A percentile compares a stretch with the other conserved stretches of the same genome.
These are phyloP conservation scores for Troglohyphantes excavatus DNA, from an alignment of 2,888 invertebrate species.

Conservation along the genomic window DNA sequence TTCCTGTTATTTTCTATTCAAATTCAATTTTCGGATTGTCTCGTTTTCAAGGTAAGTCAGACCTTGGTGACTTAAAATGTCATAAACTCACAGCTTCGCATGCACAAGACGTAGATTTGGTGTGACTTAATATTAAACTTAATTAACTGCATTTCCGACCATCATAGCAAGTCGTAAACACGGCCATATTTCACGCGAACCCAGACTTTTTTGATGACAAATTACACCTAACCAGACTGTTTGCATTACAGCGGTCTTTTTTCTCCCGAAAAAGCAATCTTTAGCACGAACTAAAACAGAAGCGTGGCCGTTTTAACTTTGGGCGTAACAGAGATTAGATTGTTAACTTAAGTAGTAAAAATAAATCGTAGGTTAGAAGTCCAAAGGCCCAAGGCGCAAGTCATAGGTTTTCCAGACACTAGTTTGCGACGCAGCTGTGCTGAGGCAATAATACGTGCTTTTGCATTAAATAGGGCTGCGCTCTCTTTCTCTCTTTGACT, in stretches of 20 bases:
- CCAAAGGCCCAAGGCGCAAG: background rate
- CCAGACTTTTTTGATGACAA: slow-evolving; percentile 22
- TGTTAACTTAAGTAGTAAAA: slow-evolving; percentile 75
- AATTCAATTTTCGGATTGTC: too few species aligned
- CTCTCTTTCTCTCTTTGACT: too few species aligned
- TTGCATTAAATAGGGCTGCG: slow-evolving; percentile 63
- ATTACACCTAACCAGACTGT: slow-evolving; percentile 48
- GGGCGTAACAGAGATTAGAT: slow-evolving; percentile 76
- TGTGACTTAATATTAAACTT: background rate
- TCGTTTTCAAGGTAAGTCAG: background rate
- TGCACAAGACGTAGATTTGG: too few species aligned
- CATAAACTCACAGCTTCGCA: background rate
- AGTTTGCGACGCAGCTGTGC: slow-evolving; percentile 12
- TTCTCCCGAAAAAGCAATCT: slow-evolving; percentile 51
- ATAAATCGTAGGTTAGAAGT: slow-evolving; percentile 45
- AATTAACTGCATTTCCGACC: background rate
- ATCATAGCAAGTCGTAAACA: slow-evolving; percentile 21
- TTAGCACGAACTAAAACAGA: slow-evolving; percentile 50
- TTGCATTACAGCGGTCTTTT: slow-evolving; percentile 21
- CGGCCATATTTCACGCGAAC: slow-evolving; percentile 38
- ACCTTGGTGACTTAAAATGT: background rate
- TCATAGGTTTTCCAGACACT: background rate
- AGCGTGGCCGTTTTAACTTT: slow-evolving; percentile 48
- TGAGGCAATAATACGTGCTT: slow-evolving; percentile 65
- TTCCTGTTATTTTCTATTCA: too few species aligned